Base-by-base conservation (phyloP, 2,797 vertebrate genomes). In the Ctenopoma kingsleyae region DNA sequence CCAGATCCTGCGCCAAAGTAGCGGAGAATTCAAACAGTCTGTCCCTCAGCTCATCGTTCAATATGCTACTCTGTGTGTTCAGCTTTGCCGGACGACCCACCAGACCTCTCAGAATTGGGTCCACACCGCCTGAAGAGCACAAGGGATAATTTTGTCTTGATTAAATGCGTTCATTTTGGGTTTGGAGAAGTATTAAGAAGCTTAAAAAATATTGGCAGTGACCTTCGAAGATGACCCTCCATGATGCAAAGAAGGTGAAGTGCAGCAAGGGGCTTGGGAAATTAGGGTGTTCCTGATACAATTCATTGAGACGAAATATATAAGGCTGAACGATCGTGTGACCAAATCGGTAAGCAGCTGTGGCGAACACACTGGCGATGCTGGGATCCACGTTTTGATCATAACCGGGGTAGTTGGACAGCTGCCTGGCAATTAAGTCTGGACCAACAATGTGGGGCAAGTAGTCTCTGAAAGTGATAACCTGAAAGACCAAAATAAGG, bases 331-430 rank as follows among this genome's bases (percentile, higher is more conserved):
- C 6, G 15, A 94, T 87, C 8, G 93, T 49, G 25, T 97, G 97
- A 17, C 91, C 96, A 1, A 97, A 98, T 49, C 95, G 90, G 85
- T 92, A 98, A 27, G 95, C 95, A 1, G 95, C 93, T 1, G 94
- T 93, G 20, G 95, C 95, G 44, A 98, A 98, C 46, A 96, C 92
- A 0, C 91, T 97, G 59, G 96, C 3, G 16, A 98, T 94, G 12
- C 88, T 88, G 0, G 97, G 90, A 82, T 98, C 93, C 40, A 96
- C 89, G 0, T 83, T 72, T 1, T 94, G 88, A 0, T 94, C 67
- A 76, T 97, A 98, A 41, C 84, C 76, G 0, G 10, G 53, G 67
- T 96, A 98, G 2, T 0, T 25, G 49, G 95, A 94, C 16, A 98
- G 77, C 11, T 90, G 8, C 1, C 2, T 85, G 41, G 0, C 20